These are phyloP conservation scores for Ceratosolen fusciceps DNA, from an alignment of 1,140 invertebrate species.

Conservation along the genomic window DNA sequence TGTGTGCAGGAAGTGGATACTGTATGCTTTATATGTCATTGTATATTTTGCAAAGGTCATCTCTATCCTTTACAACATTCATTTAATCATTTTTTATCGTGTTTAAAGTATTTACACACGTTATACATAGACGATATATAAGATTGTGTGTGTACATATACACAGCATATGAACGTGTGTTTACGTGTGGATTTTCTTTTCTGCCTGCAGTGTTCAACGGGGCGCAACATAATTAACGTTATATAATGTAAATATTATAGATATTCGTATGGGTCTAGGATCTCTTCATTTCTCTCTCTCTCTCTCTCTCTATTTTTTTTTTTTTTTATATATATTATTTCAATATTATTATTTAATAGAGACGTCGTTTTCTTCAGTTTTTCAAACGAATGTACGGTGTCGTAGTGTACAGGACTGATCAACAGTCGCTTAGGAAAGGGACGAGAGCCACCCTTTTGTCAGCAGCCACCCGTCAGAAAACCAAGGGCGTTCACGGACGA, in stretches of 20 bases:
- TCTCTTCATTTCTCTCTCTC: slow-evolving; percentile 52
- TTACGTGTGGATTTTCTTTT: slow-evolving; percentile 28
- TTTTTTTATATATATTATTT: slow-evolving; percentile 65
- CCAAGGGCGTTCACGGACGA: slow-evolving; percentile 31
- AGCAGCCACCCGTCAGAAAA: slow-evolving; percentile 46
- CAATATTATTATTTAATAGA: slow-evolving; percentile 60
- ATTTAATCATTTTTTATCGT: slow-evolving; percentile 36
- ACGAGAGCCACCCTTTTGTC: slow-evolving; percentile 50
- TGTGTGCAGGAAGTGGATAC: not conserved
- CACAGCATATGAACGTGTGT: slow-evolving; percentile 42
- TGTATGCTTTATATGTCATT: not conserved
- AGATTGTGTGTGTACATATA: slow-evolving; percentile 39
- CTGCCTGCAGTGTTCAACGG: slow-evolving; percentile 47
- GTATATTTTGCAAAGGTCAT: slow-evolving; percentile 13
- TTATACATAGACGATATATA: slow-evolving; percentile 48
- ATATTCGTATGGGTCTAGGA: slow-evolving; percentile 60
- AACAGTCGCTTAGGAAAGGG: slow-evolving; percentile 51
- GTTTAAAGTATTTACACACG: slow-evolving; percentile 45
- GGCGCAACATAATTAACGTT: slow-evolving; percentile 62
- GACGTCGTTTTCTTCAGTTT: slow-evolving; percentile 53
- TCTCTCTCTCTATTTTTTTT: slow-evolving; percentile 54
- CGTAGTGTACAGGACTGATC: slow-evolving; percentile 48
- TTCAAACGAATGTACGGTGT: slow-evolving; percentile 49
- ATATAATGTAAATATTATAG: slow-evolving; percentile 64
- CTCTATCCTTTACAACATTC: slow-evolving; percentile 31